phyloP scores from a whole-genome alignment of 2,797 vertebrate species.

The Syngnathus rostellatus region DNA sequence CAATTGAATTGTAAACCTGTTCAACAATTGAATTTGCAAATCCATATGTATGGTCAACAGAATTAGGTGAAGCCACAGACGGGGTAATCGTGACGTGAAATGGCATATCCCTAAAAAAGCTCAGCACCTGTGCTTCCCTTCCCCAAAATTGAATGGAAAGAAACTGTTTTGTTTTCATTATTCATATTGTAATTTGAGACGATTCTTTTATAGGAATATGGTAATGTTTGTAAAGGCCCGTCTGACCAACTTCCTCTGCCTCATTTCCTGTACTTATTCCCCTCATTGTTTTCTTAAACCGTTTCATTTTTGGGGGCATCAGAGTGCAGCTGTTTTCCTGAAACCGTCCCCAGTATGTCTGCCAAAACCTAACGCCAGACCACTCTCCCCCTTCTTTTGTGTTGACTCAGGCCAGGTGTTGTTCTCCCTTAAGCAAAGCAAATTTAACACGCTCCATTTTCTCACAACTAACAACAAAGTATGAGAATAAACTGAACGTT shows the following conservation, averaged over 20 bases:
- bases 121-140: no score
- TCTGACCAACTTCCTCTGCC: neutral
- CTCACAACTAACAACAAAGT: neutral
- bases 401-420: slow-evolving; percentile 48
- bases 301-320: neutral
- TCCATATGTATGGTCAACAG: no score
- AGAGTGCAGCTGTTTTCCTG: slow-evolving; percentile 44
- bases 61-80: no score
- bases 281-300: neutral
- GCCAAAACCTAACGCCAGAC: neutral
- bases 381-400: slow-evolving; percentile 25
- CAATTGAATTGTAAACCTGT: no score
- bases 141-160: no score
- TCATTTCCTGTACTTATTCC: neutral
- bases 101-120: no score
- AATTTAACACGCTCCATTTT: neutral
- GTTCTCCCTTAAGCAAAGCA: slow-evolving; percentile 8
- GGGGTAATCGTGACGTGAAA: no score
- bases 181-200: no score
- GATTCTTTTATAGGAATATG: neutral
- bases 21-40: no score
- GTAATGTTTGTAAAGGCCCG: slow-evolving; percentile 4
- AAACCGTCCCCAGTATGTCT: slow-evolving; percentile 21
- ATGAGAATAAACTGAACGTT: no score
- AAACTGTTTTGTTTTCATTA: no score